Percentiles rank a stretch among this genome's conserved stretches.
Conservation (phyloP, 2,888 invertebrate genomes). For the Lissocephala sabroskyi region DNA sequence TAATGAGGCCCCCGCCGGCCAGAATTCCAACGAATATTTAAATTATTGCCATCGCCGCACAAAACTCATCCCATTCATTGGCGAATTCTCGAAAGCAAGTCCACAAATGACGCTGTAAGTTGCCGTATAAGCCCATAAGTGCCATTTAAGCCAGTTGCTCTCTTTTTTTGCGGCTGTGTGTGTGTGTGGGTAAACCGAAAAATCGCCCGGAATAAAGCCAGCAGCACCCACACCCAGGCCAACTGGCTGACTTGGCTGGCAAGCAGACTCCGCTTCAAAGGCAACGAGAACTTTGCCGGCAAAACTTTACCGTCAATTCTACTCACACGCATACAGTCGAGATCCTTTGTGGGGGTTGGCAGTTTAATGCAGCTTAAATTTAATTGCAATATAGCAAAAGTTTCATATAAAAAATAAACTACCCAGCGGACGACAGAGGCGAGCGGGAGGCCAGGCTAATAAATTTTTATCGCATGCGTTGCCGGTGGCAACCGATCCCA, state of each 20-base stretch:
- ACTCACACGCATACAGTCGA: slow-evolving; percentile 13
- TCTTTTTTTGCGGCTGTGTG: slow-evolving; percentile 11
- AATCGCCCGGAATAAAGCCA: too few relatives aligned
- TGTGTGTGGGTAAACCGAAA: slow-evolving; percentile 26
- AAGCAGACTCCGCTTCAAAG: slow-evolving; percentile 51
- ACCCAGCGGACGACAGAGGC: background rate
- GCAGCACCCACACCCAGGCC: too few relatives aligned
- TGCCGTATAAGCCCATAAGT: slow-evolving; percentile 65
- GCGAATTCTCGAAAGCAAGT: too few relatives aligned
- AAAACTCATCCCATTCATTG: too few relatives aligned
- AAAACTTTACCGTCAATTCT: slow-evolving; percentile 42
- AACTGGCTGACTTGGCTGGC: slow-evolving; percentile 25
- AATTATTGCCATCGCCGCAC: too few relatives aligned
- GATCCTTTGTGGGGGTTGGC: slow-evolving; percentile 33
- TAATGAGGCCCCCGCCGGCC: too few relatives aligned
- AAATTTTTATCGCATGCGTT: slow-evolving; percentile 55
- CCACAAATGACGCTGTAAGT: slow-evolving; percentile 66
- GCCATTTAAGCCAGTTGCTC: slow-evolving; percentile 55
- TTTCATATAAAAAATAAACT: slow-evolving; percentile 31
- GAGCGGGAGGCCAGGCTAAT: slow-evolving; percentile 23
- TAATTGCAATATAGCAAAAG: slow-evolving; percentile 62
- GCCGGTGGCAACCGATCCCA: slow-evolving; percentile 12
- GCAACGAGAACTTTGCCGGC: slow-evolving; percentile 54
- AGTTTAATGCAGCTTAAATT: slow-evolving; percentile 67
- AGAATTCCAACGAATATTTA: too few relatives aligned